These are phyloP conservation scores for Calliopsis andreniformis DNA, from an alignment of 1,140 invertebrate species.

Conservation along the genomic window DNA sequence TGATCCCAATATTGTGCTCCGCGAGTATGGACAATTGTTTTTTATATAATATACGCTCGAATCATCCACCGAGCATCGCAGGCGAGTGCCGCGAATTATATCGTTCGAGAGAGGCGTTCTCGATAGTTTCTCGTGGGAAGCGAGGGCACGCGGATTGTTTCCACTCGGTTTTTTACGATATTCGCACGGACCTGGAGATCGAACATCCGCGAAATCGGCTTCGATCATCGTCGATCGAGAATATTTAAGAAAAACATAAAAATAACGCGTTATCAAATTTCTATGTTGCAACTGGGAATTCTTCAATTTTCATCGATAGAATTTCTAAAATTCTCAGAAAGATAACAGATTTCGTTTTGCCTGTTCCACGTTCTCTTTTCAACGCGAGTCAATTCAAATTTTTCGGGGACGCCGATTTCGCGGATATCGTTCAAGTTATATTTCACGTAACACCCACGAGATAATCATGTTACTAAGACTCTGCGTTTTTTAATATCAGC, in stretches of 20 bases:
- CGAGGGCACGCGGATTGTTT: slow-evolving; percentile 54
- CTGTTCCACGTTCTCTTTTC: neutral
- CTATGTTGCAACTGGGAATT: too few species aligned
- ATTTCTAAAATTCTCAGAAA: too few species aligned
- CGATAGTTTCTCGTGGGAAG: slow-evolving; percentile 48
- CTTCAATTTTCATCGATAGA: too few species aligned
- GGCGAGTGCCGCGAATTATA: slow-evolving; percentile 25
- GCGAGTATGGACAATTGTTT: slow-evolving; percentile 53
- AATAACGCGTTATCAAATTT: too few species aligned
- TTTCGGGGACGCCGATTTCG: slow-evolving; percentile 63
- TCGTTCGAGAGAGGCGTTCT: slow-evolving; percentile 45
- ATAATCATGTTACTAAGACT: slow-evolving; percentile 81
- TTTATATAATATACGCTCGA: slow-evolving; percentile 57
- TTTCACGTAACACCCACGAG: slow-evolving; percentile 76
- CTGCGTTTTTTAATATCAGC: slow-evolving; percentile 81
- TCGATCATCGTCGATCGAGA: slow-evolving; percentile 29
- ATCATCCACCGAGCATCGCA: slow-evolving; percentile 30
- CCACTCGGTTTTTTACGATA: slow-evolving; percentile 64
- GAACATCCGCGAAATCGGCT: slow-evolving; percentile 60
- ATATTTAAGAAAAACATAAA: too few species aligned
- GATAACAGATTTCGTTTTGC: too few species aligned
- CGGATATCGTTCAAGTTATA: slow-evolving; percentile 70
- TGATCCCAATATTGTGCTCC: slow-evolving; percentile 23
- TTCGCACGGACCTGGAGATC: slow-evolving; percentile 64
- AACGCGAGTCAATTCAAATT: slow-evolving; percentile 8